A percentile compares a stretch with the other conserved stretches of the same genome.
Evolutionary conservation across 2,797 vertebrate genomes (phyloP).

Genomic region (Podargus strigoides): DNA sequence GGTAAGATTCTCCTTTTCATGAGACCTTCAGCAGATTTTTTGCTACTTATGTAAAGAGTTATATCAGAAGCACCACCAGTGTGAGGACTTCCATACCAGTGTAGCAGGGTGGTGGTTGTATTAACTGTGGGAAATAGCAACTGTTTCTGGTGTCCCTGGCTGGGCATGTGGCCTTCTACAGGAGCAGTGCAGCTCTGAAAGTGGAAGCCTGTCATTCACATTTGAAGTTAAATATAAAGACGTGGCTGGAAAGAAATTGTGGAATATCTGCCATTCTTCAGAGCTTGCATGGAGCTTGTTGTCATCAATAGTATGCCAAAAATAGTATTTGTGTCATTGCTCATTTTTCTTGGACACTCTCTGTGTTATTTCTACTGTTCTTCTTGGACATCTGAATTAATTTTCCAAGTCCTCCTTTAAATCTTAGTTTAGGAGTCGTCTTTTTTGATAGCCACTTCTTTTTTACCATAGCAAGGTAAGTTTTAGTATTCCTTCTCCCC

Average conservation of each 20-base stretch:
- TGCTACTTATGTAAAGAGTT: accelerated
- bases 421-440: neutral
- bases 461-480: neutral
- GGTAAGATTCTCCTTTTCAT: neutral
- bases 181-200: neutral
- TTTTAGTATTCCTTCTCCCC: neutral
- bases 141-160: neutral
- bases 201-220: neutral
- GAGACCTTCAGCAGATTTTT: neutral
- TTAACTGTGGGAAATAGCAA: neutral
- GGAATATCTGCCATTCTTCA: neutral
- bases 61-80: neutral
- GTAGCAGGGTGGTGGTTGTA: accelerated
- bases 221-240: neutral
- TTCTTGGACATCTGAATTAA: neutral
- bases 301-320: neutral
- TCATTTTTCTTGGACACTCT: neutral
- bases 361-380: neutral
- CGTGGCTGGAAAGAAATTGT: neutral
- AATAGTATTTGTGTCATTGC: neutral
- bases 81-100: neutral
- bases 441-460: neutral
- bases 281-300: neutral
- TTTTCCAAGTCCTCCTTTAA: neutral
- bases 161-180: accelerated